Evolutionary conservation across 1,140 invertebrate species (phyloP).

Genomic region (Homalodisca vitripennis): DNA sequence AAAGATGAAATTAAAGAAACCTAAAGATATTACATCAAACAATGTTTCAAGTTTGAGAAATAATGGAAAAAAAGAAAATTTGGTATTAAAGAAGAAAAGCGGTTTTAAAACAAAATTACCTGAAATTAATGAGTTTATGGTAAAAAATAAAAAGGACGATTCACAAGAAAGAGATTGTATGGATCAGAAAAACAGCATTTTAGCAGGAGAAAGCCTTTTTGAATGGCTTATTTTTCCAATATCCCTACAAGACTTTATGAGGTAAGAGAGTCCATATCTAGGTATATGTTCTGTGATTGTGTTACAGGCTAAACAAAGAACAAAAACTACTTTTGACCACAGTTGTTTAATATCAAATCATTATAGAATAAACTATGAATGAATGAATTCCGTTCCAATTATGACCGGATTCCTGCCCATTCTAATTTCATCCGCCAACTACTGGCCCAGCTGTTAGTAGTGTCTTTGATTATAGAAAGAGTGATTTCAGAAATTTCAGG

Average conservation of each 20-base stretch:
- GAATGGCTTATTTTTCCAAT: constrained; percentile 11
- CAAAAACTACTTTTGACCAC: too few relatives aligned
- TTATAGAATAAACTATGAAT: background rate
- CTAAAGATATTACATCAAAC: background rate
- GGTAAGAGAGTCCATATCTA: background rate
- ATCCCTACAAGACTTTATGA: constrained; percentile 5
- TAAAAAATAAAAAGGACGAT: background rate
- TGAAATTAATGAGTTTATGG: too few relatives aligned
- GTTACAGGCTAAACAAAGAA: background rate
- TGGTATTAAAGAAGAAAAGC: background rate
- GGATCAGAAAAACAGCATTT: background rate
- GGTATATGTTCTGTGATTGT: background rate
- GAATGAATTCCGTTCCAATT: background rate
- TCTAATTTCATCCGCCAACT: background rate
- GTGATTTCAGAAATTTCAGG: too few relatives aligned
- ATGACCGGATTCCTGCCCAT: background rate
- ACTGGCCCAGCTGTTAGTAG: background rate
- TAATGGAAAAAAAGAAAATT: background rate
- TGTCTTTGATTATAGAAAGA: too few relatives aligned
- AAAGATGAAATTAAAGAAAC: background rate
- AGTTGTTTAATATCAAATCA: background rate
- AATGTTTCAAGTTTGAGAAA: background rate
- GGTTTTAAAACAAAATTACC: background rate
- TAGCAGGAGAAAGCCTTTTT: background rate
- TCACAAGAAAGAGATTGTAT: background rate